Evolutionary conservation across 2,113 vertebrate genomes (phyloP).

Genomic region (Cyanoderma ruficeps): DNA sequence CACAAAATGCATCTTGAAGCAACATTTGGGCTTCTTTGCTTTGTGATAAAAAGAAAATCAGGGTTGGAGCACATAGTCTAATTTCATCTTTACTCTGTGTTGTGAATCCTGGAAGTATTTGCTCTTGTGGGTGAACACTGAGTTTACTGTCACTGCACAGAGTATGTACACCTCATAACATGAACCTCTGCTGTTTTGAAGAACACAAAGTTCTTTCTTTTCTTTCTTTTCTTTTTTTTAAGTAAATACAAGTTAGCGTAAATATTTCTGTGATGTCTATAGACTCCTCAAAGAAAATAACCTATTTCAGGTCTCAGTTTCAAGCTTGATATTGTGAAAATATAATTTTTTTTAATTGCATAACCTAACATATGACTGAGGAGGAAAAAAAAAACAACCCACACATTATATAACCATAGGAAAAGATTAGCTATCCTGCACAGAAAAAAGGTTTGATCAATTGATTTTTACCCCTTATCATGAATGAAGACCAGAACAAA

Average conservation of each 20-base stretch:
- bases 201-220: not conserved
- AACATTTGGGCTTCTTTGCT: not conserved
- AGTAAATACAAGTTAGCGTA: not conserved
- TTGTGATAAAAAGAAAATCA: not conserved
- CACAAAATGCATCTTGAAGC: not conserved
- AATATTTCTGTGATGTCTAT: not conserved
- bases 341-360: not conserved
- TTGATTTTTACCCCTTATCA: not conserved
- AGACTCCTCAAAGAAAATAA: not conserved
- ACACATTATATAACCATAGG: not conserved
- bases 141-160: not conserved
- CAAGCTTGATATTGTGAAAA: not conserved
- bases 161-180: fast-evolving
- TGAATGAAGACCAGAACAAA: not conserved
- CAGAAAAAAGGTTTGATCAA: not conserved
- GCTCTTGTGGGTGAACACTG: not conserved
- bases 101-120: not conserved
- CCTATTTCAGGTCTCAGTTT: not conserved
- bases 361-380: not conserved
- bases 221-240: not conserved
- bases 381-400: not conserved
- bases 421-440: not conserved
- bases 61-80: not conserved
- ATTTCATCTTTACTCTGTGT: not conserved
- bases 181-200: not conserved